Evolutionary conservation across 2,888 invertebrate genomes (phyloP).

Genomic region (Folsomia manolachei): DNA sequence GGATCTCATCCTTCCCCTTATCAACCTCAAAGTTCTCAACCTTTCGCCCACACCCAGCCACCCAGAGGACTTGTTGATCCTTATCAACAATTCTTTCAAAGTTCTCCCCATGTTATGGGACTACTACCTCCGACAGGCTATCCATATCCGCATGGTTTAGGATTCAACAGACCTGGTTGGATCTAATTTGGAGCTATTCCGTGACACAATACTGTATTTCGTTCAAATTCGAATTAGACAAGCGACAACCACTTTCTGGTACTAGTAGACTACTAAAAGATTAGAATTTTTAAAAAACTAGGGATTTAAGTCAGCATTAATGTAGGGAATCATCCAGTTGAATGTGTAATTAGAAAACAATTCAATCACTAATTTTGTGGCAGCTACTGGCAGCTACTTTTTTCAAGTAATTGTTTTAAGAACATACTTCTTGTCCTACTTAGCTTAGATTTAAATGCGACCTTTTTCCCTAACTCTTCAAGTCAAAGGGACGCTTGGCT

Average conservation of each 20-base stretch:
- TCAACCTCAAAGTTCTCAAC: slow-evolving; percentile 47
- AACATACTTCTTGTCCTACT: not conserved
- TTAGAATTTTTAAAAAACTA: not conserved
- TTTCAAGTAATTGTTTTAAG: not conserved
- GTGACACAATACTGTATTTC: not conserved
- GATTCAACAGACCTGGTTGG: slow-evolving; percentile 44
- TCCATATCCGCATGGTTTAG: slow-evolving; percentile 42
- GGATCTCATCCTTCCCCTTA: slow-evolving; percentile 47
- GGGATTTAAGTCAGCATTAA: not conserved
- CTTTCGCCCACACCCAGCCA: slow-evolving; percentile 44
- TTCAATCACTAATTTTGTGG: not conserved
- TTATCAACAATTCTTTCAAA: slow-evolving; percentile 49
- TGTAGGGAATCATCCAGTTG: not conserved
- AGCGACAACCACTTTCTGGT: slow-evolving; percentile 12
- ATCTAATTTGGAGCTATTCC: slow-evolving; percentile 30
- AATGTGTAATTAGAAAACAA: not conserved
- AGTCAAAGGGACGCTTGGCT: too few species aligned
- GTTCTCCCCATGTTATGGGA: slow-evolving; percentile 50
- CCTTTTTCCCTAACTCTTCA: too few species aligned
- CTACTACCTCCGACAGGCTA: slow-evolving; percentile 44
- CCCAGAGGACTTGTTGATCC: slow-evolving; percentile 46
- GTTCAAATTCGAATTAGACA: not conserved
- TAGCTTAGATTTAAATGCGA: too few species aligned
- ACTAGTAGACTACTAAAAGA: slow-evolving; percentile 1
- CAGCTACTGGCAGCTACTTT: not conserved